Evolutionary conservation across 2,113 vertebrate species (phyloP).

Genomic region (Tringa solitaria): DNA sequence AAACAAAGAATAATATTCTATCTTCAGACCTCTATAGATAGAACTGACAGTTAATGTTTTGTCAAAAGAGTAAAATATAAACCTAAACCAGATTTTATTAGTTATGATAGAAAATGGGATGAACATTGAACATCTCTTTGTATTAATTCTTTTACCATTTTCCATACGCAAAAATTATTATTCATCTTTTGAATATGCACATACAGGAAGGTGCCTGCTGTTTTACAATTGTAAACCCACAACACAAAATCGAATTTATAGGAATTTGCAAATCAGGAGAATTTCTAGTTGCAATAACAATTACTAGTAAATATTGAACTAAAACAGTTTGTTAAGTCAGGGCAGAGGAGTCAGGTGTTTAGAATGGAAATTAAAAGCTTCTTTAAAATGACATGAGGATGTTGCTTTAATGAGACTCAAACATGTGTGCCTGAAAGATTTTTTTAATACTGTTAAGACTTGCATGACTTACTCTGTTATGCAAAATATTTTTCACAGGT

Average conservation of each 20-base stretch:
- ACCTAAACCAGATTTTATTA: not conserved
- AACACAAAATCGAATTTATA: not conserved
- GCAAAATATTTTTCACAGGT: not conserved
- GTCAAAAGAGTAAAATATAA: not conserved
- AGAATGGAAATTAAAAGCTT: not conserved
- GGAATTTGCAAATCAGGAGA: not conserved
- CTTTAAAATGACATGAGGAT: not conserved
- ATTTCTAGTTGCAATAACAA: not conserved
- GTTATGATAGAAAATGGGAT: not conserved
- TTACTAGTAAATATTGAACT: not conserved
- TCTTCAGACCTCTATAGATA: not conserved
- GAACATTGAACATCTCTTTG: not conserved
- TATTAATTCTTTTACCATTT: not conserved
- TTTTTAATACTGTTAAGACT: not conserved
- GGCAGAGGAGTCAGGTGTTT: not conserved
- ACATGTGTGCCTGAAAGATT: not conserved
- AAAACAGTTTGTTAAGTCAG: not conserved
- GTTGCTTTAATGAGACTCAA: not conserved
- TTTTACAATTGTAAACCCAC: not conserved
- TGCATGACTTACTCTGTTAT: not conserved
- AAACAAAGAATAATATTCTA: not conserved
- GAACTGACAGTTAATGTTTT: not conserved
- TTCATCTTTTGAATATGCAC: not conserved
- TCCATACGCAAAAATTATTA: not conserved
- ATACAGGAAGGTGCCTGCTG: not conserved